Evolutionary conservation across 2,888 invertebrate species (phyloP).

Genomic region (Melieria omissa): DNA sequence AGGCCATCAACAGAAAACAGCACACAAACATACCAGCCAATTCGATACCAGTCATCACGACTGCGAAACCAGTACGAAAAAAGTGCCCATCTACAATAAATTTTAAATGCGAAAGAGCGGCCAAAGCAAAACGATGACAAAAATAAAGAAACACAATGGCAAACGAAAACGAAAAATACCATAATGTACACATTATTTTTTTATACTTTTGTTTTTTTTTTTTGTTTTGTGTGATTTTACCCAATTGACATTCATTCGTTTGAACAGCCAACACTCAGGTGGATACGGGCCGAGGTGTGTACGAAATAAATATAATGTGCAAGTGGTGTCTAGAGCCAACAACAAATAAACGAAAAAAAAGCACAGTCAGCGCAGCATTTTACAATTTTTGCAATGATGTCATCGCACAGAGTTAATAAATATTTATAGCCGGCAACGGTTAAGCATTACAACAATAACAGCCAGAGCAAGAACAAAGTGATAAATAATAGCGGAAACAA

Average conservation of each 20-base stretch:
- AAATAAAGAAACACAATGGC: neutral
- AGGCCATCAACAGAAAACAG: neutral
- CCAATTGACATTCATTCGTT: neutral
- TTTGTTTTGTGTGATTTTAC: neutral
- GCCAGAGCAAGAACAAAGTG: neutral
- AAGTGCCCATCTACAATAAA: too few species aligned
- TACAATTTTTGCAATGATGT: conserved; percentile 38
- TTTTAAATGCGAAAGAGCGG: neutral
- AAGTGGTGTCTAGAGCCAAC: neutral
- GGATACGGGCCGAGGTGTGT: too few species aligned
- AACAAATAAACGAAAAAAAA: conserved; percentile 2
- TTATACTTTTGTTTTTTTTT: neutral
- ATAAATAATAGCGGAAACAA: too few species aligned
- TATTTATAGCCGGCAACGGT: neutral
- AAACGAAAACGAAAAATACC: conserved; percentile 14
- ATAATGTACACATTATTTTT: neutral
- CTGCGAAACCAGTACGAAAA: neutral
- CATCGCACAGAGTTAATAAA: conserved; percentile 29
- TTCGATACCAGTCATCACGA: neutral
- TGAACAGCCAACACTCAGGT: too few species aligned
- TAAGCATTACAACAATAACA: conserved; percentile 16
- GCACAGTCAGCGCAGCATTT: neutral
- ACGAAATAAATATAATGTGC: too few species aligned
- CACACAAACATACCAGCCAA: neutral
- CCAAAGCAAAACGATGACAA: conserved; percentile 13